phyloP scores from a whole-genome alignment of 2,888 invertebrate genomes.

The Hedya salicella region DNA sequence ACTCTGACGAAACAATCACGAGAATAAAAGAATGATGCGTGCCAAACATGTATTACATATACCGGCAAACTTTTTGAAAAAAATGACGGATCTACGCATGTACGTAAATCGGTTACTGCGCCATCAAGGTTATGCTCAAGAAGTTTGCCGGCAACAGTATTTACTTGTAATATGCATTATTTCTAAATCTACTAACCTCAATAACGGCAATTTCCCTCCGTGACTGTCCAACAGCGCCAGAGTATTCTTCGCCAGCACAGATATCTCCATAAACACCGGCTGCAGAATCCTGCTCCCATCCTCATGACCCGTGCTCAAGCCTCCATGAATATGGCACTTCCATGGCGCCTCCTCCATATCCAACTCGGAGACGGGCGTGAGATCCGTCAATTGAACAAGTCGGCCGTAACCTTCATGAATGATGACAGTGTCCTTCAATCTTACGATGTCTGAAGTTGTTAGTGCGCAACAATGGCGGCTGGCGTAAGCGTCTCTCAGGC shows the following conservation, averaged over 20 bases:
- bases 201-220: constrained; percentile 90
- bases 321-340: constrained; percentile 82
- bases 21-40: too few relatives aligned
- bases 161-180: too few relatives aligned
- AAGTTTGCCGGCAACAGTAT: too few relatives aligned
- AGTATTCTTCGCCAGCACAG: constrained; percentile 87
- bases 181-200: constrained; percentile 85
- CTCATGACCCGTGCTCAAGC: constrained; percentile 65
- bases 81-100: too few relatives aligned
- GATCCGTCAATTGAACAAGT: constrained; percentile 73
- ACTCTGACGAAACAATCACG: too few relatives aligned
- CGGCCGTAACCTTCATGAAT: constrained; percentile 77
- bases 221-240: constrained; percentile 89
- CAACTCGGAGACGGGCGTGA: constrained; percentile 64
- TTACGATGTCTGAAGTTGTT: constrained; percentile 89
- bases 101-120: too few relatives aligned
- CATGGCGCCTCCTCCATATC: constrained; percentile 79
- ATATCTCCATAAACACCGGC: constrained; percentile 88
- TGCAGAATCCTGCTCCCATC: constrained; percentile 84
- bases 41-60: too few relatives aligned
- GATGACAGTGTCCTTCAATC: constrained; percentile 89
- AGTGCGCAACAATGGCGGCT: constrained; percentile 91
- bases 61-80: too few relatives aligned
- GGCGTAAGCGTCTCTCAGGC: constrained; percentile 93
- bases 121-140: too few relatives aligned